Evolutionary conservation across 1,140 invertebrate species (phyloP), one percentile per base, ranked within the genome.

Genomic region (Leguminivora glycinivorella): DNA sequence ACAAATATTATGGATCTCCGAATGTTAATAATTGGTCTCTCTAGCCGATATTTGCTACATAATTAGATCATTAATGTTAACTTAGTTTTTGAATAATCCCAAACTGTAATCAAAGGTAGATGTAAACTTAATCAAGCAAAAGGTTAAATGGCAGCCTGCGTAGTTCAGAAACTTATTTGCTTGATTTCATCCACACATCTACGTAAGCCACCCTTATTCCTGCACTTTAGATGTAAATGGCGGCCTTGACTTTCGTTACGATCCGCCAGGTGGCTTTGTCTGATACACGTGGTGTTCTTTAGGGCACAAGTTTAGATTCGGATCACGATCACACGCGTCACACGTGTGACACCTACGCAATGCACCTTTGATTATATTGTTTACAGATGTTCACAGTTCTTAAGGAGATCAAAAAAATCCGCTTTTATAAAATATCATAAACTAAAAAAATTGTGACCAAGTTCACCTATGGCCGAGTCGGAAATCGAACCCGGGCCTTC

Each of bases 211-310:
- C 58, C 58, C 58, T 63, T 63, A 63, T 29, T 63, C 7, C 58
- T 63, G 58, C 58, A 31, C 58, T 63, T 22, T 63, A 63, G 14
- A 63, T 63, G 58, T 63, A 63, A 63, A 63, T 63, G 25, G n/a
- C 58, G 22, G n/a, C 29, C 58, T 63, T 63, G 58, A 63, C 25
- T 63, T 63, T 63, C 26, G 58, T 63, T 63, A 63, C 31, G 58
- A 63, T 63, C 58, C 58, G 6, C 26, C 58, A 63, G 58, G 58
- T 63, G 58, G 58, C 26, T 63, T 63, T 63, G 58, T 63, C 26
- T 29, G 25, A 25, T 25, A 29, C 12, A 63, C 25, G 56, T 10
- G 24, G 12, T 25, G 12, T 26, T n/a, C 56, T 58, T 26, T 14
- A 58, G 25, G 10, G 4, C 14, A 58, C 58, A 29, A 63, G 14